Conservation (phyloP, 2,113 vertebrate species). For the Podarcis muralis region DNA sequence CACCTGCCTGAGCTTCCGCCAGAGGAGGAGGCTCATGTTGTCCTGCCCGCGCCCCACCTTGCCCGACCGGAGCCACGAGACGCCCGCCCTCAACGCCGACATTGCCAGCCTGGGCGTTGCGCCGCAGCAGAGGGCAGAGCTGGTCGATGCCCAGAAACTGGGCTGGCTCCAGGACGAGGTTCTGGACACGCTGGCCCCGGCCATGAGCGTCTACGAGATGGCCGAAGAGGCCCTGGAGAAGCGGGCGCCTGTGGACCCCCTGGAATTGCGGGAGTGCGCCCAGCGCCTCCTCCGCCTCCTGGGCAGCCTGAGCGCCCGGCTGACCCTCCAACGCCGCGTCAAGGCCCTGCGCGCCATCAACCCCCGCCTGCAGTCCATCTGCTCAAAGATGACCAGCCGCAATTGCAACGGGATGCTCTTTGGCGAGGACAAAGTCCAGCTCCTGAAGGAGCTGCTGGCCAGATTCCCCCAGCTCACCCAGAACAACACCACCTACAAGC, state of each 20-base stretch:
- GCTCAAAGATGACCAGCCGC: not conserved
- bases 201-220: not conserved
- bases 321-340: not conserved
- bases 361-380: not conserved
- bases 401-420: not conserved
- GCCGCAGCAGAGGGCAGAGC: fast-evolving
- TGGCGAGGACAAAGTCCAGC: not conserved
- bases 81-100: not conserved
- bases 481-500: no score
- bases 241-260: not conserved
- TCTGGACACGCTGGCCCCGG: not conserved
- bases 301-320: not conserved
- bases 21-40: not conserved
- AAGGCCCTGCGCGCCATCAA: not conserved
- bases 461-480: not conserved
- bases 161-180: not conserved
- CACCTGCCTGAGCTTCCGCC: not conserved
- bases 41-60: not conserved
- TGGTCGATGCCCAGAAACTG: fast-evolving
- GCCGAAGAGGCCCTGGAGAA: not conserved
- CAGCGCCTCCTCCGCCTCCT: not conserved
- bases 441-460: not conserved
- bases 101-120: not conserved
- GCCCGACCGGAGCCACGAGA: not conserved
- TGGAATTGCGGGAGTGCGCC: not conserved